phyloP scores from a whole-genome alignment of 2,888 invertebrate genomes.

The Eupithecia tripunctaria region DNA sequence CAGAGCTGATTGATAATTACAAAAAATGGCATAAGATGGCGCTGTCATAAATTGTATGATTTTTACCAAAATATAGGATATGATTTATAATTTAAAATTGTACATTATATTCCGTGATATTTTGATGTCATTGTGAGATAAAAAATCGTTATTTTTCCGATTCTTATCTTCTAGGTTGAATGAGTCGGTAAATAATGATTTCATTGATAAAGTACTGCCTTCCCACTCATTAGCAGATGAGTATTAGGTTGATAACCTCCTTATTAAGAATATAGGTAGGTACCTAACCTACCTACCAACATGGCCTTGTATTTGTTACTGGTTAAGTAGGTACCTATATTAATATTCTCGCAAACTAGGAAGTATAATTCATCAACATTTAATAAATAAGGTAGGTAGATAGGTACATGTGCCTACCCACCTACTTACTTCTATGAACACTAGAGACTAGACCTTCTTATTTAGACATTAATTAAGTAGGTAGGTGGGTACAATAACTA shows the following conservation, averaged over 20 bases:
- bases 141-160: neutral
- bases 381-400: too few relatives aligned
- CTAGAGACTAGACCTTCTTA: too few relatives aligned
- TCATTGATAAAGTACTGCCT: neutral
- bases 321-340: neutral
- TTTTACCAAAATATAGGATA: neutral
- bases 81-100: neutral
- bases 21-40: conserved; percentile 60
- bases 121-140: neutral
- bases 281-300: too few relatives aligned
- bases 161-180: neutral
- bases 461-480: too few relatives aligned
- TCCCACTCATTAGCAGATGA: neutral
- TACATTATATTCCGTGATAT: neutral
- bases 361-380: neutral
- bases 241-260: neutral
- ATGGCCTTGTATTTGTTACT: conserved; percentile 1
- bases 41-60: conserved; percentile 35
- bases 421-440: too few relatives aligned
- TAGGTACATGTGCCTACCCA: too few relatives aligned
- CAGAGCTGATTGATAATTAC: conserved; percentile 45
- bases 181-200: conserved; percentile 1
- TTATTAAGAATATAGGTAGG: neutral
- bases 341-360: neutral
- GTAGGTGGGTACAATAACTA: too few relatives aligned